Base-by-base conservation (phyloP, 2,888 invertebrate species). In the Zhengitettix transpicula region DNA sequence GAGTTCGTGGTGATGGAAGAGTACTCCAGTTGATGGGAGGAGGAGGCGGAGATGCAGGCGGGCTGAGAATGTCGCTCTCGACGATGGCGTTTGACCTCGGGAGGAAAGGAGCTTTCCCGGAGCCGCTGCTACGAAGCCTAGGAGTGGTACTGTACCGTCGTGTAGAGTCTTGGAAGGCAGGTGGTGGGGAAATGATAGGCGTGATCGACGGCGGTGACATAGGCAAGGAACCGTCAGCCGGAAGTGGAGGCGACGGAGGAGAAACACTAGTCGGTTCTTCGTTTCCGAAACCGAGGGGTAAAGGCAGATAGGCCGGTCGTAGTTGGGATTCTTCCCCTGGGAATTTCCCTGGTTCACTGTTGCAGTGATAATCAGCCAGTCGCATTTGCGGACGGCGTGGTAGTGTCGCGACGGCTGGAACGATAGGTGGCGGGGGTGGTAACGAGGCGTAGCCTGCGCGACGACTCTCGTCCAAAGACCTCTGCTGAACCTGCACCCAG, bases 111-210 rank as follows among this genome's bases (percentile, higher is more conserved):
- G 75, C 70, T 67, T 77, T 78, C 0, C 74, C 74, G 63, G 76
- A 76, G 1, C 55, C 40, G 15, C 60, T 52, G n/a, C 60, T 54
- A 14, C 71, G 69, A 55, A 67, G 64, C 65, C 68, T 72, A 61
- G 62, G 67, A 57, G 66, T 61, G 40, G 63, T 67, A 55, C 67
- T 67, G 15, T 58, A 60, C n/a, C 55, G 55, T 9, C 57, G 58
- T 7, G 17, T 16, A 17, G 17, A 52, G 12, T 40, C 55, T 40
- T 84, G 84, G 69, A 84, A 84, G 11, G 83, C 84, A 11, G 82
- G 83, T 1, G 84, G 84, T 11, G 84, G 84, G 15, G 84, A 84
- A 55, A 84, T 78, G 61, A 84, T 84, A 10, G 84, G 84, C 1
- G 83, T 84, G 14, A 82, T 73, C n/a, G 82, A 81, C 3, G 83